phyloP scores from a whole-genome alignment of 2,113 vertebrate species.

The Oreotragus oreotragus region DNA sequence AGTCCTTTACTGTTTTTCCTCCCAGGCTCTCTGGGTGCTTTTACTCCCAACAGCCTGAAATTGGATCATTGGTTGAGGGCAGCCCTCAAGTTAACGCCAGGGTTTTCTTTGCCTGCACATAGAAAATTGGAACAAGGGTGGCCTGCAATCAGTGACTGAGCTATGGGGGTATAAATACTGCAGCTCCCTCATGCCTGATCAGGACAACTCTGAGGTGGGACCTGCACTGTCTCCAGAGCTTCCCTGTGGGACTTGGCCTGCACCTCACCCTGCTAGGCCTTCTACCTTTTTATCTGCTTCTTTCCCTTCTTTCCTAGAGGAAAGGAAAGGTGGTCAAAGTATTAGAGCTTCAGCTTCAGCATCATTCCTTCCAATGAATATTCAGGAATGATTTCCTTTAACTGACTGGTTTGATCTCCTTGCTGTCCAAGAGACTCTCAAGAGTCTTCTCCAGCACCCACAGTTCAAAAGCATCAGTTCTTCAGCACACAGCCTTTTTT shows the following conservation, averaged over 20 bases:
- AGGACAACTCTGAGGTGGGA: not conserved
- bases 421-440: not conserved
- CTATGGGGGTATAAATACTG: not conserved
- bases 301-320: not conserved
- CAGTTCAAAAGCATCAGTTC: not conserved
- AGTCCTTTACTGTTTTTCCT: not conserved
- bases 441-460: not conserved
- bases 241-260: not conserved
- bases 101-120: not conserved
- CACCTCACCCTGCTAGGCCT: not conserved
- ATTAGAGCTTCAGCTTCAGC: not conserved
- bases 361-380: not conserved
- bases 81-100: not conserved
- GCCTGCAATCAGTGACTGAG: not conserved
- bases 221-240: not conserved
- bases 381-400: not conserved
- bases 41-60: not conserved
- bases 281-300: not conserved
- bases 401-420: not conserved
- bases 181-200: not conserved
- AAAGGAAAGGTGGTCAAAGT: not conserved
- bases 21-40: not conserved
- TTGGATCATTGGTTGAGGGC: not conserved
- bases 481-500: not conserved
- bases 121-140: not conserved